These are phyloP conservation scores for Mormyrus lacerda DNA, from an alignment of 2,113 vertebrate genomes.

Conservation along the genomic window DNA sequence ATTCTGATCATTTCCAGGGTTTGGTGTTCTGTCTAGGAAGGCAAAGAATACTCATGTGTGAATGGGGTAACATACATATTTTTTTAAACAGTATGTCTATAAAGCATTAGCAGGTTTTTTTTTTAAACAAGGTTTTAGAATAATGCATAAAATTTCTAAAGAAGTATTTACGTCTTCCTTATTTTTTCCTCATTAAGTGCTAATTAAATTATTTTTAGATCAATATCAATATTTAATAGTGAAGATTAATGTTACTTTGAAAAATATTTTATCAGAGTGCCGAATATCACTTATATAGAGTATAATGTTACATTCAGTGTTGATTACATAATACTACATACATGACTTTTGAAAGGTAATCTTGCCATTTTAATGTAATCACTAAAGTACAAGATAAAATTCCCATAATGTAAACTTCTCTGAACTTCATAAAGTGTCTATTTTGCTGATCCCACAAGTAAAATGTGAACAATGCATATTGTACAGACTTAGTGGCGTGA, in stretches of 20 bases:
- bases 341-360: background rate
- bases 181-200: background rate
- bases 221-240: too few species aligned
- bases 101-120: background rate
- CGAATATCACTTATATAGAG: background rate
- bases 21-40: too few species aligned
- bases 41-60: too few species aligned
- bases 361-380: background rate
- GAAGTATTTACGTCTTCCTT: background rate
- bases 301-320: background rate
- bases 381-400: background rate
- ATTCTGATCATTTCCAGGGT: too few species aligned
- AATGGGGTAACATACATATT: too few species aligned
- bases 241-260: background rate
- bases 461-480: background rate
- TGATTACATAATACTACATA: background rate
- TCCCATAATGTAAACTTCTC: background rate
- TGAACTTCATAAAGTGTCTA: background rate
- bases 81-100: background rate
- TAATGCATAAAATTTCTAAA: background rate
- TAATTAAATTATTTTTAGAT: background rate
- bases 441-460: background rate
- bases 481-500: background rate
- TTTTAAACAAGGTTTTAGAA: background rate
- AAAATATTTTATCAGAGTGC: background rate